These are phyloP conservation scores for Lamproptera curius DNA, from an alignment of 2,888 invertebrate genomes.

Conservation along the genomic window DNA sequence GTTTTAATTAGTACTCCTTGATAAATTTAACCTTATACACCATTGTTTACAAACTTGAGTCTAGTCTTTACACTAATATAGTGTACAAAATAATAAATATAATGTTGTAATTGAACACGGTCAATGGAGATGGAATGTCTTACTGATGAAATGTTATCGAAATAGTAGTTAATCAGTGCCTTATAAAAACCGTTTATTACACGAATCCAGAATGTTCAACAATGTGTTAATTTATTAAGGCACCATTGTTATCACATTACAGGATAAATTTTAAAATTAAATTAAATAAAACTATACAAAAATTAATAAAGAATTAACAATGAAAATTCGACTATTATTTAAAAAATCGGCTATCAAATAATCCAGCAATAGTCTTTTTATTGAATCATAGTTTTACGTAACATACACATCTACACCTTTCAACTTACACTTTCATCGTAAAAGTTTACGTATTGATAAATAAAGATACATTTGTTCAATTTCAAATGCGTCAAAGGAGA, in stretches of 20 bases:
- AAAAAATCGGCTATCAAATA: no score
- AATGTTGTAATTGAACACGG: conserved; percentile 11
- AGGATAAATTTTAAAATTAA: conserved; percentile 4
- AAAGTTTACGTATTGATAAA: conserved; percentile 10
- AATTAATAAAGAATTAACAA: conserved; percentile 14
- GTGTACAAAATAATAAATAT: conserved; percentile 67
- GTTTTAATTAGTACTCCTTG: conserved; percentile 51
- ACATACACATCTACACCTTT: no score
- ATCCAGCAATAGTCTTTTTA: no score
- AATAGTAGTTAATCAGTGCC: conserved; percentile 1
- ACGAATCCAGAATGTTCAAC: background rate
- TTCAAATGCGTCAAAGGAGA: background rate
- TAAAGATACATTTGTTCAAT: conserved; percentile 15
- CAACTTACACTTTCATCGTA: no score
- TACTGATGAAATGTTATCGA: background rate
- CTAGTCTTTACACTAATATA: conserved; percentile 74
- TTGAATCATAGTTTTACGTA: no score
- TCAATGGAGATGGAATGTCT: conserved; percentile 6
- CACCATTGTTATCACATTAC: background rate
- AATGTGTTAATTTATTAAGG: background rate
- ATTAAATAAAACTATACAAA: conserved; percentile 1
- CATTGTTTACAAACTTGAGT: conserved; percentile 36
- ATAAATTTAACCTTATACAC: conserved; percentile 45
- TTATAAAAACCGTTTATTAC: conserved; percentile 1
- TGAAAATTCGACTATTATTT: conserved; percentile 8